Percentiles rank a stretch among this genome's conserved stretches.
phyloP scores from a whole-genome alignment of 2,797 vertebrate genomes.

The Leptodactylus fallax region DNA sequence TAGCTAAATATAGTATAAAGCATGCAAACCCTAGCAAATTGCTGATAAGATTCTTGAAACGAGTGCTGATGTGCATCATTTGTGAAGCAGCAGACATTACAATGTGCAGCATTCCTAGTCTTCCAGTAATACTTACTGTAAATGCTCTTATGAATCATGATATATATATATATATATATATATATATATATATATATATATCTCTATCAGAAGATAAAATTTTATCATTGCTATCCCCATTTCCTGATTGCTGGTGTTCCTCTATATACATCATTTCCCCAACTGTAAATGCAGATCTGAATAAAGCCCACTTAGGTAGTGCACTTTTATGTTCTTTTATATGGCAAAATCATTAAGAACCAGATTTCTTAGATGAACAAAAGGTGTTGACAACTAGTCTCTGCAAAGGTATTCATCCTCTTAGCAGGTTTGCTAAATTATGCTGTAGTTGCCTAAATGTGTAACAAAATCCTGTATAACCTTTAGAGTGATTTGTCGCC shows the following conservation, averaged over 20 bases:
- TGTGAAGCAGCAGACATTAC: slow-evolving; percentile 17
- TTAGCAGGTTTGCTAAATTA: neutral
- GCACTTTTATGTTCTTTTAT: neutral
- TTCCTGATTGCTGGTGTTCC: slow-evolving; percentile 45
- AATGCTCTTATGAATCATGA: slow-evolving; percentile 46
- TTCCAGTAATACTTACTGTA: slow-evolving; percentile 53
- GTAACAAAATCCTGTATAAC: neutral
- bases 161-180: too few relatives aligned
- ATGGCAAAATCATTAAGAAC: neutral
- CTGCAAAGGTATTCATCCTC: neutral
- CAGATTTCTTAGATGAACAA: neutral
- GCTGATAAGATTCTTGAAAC: neutral
- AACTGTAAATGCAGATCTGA: slow-evolving; percentile 24
- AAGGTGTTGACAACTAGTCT: neutral
- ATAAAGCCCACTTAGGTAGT: slow-evolving; percentile 16
- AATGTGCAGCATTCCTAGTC: slow-evolving; percentile 24
- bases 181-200: too few relatives aligned
- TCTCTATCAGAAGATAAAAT: slow-evolving; percentile 27
- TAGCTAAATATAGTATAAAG: neutral
- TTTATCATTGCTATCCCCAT: slow-evolving; percentile 32
- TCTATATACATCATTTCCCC: slow-evolving; percentile 11
- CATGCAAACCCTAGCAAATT: neutral
- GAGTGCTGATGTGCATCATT: slow-evolving; percentile 20
- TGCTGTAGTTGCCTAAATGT: neutral
- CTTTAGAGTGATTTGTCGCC: neutral